A percentile compares a stretch with the other conserved stretches of the same genome.
phyloP scores from a whole-genome alignment of 2,888 invertebrate species.

The Stomorhina lunata region DNA sequence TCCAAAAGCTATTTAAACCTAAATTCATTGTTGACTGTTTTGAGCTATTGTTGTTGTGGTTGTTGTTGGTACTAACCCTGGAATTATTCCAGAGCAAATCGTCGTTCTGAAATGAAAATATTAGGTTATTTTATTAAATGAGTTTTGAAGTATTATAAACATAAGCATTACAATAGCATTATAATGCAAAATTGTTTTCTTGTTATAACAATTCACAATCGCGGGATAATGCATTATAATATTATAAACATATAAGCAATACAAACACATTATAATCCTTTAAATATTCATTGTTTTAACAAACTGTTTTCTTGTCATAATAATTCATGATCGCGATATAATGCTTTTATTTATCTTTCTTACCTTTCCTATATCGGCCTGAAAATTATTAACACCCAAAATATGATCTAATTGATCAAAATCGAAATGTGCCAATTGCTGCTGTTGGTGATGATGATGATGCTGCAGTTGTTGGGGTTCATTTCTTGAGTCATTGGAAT shows the following conservation, averaged over 20 bases:
- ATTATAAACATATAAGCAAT: too few relatives aligned
- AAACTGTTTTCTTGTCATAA: too few relatives aligned
- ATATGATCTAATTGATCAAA: constrained; percentile 67
- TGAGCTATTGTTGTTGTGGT: constrained; percentile 39
- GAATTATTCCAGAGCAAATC: constrained; percentile 71
- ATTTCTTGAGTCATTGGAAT: constrained; percentile 50
- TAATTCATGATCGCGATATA: too few relatives aligned
- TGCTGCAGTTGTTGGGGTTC: constrained; percentile 61
- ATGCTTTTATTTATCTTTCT: too few relatives aligned
- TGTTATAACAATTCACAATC: too few relatives aligned
- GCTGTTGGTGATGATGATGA: constrained; percentile 44
- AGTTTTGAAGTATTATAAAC: too few relatives aligned
- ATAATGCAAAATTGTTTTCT: too few relatives aligned
- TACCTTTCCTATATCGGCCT: constrained; percentile 67
- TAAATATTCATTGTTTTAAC: too few relatives aligned
- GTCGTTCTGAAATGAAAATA: constrained; percentile 58
- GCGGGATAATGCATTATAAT: too few relatives aligned
- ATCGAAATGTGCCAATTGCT: constrained; percentile 61
- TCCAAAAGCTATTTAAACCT: constrained; percentile 71
- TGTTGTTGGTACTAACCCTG: constrained; percentile 40
- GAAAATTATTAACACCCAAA: constrained; percentile 58
- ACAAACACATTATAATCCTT: too few relatives aligned
- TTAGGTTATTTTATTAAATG: not conserved
- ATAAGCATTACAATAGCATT: too few relatives aligned
- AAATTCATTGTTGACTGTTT: constrained; percentile 64